These are phyloP conservation scores for Orthonyx spaldingii DNA, from an alignment of 2,113 vertebrate genomes.

Conservation along the genomic window DNA sequence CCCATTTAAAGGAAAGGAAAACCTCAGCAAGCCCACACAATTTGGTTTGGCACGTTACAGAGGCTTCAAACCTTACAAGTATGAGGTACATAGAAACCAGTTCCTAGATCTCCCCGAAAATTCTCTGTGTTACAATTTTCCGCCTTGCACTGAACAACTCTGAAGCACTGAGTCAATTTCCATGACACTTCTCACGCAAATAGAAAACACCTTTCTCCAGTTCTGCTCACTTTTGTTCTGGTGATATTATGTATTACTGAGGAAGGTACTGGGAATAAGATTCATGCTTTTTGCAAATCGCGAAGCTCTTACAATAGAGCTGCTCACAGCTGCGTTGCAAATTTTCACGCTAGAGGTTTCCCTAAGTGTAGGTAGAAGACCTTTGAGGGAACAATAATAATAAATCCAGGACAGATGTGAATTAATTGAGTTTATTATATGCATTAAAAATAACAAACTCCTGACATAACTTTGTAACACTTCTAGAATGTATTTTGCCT, in stretches of 20 bases:
- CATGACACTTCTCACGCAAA: background rate
- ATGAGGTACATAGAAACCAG: background rate
- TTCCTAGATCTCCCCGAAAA: background rate
- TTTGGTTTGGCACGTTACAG: background rate
- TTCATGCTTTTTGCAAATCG: background rate
- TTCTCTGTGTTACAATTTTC: background rate
- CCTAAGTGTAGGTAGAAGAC: background rate
- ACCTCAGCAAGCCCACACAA: background rate
- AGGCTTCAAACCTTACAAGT: background rate
- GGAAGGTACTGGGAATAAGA: background rate
- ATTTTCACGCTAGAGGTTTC: background rate
- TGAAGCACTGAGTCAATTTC: background rate
- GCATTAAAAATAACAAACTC: background rate
- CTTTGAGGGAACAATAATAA: background rate
- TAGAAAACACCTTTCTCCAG: background rate
- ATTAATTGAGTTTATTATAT: background rate
- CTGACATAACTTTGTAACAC: background rate
- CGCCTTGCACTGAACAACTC: background rate
- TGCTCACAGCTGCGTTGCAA: background rate
- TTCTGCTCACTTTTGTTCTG: background rate
- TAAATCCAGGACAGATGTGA: background rate
- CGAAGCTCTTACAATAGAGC: background rate
- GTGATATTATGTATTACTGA: background rate
- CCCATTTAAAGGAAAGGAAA: background rate
- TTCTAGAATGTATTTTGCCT: background rate